Evolutionary conservation across 1,140 invertebrate species (phyloP), one percentile per base, ranked within the genome.

Genomic region (Mamestra configurata): DNA sequence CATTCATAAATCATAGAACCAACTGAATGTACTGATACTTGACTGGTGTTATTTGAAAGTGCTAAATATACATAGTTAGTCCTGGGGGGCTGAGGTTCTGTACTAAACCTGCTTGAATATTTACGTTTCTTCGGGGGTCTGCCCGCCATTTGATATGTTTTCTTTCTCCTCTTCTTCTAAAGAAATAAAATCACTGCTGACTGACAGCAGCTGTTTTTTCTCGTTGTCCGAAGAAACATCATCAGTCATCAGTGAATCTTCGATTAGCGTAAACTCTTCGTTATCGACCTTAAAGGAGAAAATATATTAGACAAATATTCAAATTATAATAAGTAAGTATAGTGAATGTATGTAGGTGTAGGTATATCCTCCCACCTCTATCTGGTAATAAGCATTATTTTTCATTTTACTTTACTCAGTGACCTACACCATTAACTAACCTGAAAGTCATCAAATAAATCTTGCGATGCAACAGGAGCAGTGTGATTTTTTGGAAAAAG

Each of bases 1-100:
- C 79, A 83, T 80, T 80, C 79, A 83, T 83, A 80, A 83, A 79
- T 79, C 82, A 79, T 83, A 79, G 79, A 83, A 79, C 79, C 79
- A 83, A 83, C 79, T 81, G 77, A 83, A 83, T 83, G 31, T 79
- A 31, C 77, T 70, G 51, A 77, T 79, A 80, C 76, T 78, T 78
- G 79, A 77, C 79, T 81, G 77, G 82, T 81, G 77, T 81, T 79
- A 84, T 78, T 84, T 81, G 66, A 78, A 78, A 82, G 78, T 66
- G 73, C 78, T 82, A 81, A 81, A 81, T 82, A 46, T 80, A 82
- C 64, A 82, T 82, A 80, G 64, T 80, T 80, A 82, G 83, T 84
- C 77, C 75, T 79, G 79, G 79, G 76, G 79, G 76, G 79, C 72
- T 80, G 79, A 77, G 82, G 71, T 84, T 77, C 72, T 79, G 77